phyloP scores from a whole-genome alignment of 1,140 invertebrate genomes.

The Camponotus floridanus region DNA sequence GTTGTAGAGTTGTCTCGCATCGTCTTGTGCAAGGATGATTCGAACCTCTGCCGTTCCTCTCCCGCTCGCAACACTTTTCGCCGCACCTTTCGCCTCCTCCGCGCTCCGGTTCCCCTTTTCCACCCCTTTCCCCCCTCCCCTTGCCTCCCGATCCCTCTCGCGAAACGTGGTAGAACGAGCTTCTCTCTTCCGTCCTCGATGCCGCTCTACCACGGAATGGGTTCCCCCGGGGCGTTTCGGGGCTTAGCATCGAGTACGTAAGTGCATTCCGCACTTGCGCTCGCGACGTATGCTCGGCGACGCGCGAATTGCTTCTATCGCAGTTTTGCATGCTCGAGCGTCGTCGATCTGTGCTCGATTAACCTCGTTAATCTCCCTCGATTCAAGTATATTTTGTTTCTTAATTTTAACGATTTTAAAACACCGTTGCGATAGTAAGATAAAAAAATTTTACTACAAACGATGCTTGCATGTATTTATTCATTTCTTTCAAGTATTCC shows the following conservation, averaged over 20 bases:
- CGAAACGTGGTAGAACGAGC: conserved; percentile 61
- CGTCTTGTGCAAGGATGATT: conserved; percentile 69
- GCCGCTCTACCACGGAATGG: conserved; percentile 55
- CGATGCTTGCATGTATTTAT: background rate
- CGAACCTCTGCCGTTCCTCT: background rate
- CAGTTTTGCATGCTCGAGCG: conserved; percentile 7
- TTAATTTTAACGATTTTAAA: background rate
- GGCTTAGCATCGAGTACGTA: conserved; percentile 43
- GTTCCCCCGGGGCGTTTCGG: conserved; percentile 43
- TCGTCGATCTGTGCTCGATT: background rate
- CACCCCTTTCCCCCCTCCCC: background rate
- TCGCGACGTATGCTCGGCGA: background rate
- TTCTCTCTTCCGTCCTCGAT: conserved; percentile 64
- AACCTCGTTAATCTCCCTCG: background rate
- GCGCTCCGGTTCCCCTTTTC: background rate
- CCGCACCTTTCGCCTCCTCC: conserved; percentile 38
- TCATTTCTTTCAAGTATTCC: too few relatives aligned
- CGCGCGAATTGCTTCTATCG: conserved; percentile 41
- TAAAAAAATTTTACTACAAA: background rate
- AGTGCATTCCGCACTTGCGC: conserved; percentile 52
- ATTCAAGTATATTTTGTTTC: too few relatives aligned
- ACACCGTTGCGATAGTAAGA: background rate
- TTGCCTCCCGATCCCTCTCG: background rate
- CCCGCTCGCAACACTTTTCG: conserved; percentile 37
- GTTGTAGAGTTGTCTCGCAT: conserved; percentile 52